Evolutionary conservation across 1,140 invertebrate species (phyloP), one percentile per base, ranked within the genome.

Genomic region (Archivesica marissinica): DNA sequence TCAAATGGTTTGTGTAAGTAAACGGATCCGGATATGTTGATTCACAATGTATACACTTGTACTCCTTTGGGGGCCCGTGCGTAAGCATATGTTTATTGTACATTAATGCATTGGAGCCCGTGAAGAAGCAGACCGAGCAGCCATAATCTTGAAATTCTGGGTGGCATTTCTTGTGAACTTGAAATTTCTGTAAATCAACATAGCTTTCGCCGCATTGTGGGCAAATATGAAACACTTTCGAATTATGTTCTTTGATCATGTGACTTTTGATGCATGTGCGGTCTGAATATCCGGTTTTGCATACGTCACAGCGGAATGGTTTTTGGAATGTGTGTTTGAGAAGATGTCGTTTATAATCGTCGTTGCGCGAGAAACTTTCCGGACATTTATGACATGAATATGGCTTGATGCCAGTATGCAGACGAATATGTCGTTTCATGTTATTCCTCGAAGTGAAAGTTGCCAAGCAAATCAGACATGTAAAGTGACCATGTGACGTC

Each of bases 401-500:
- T n/a, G 92, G 92, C 72, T 90, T 91, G 28, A 89, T 41, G 54
- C 93, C 91, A 17, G 92, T 93, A 77, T 93, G 92, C 25, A 91
- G 76, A 0, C 90, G 77, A 99, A 88, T 99, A 97, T 61, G 97
- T 96, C 95, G 98, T 99, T 89, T 97, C 96, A 93, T 96, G 97
- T 89, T 98, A 74, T 89, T 91, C 75, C 89, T 85, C 39, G 89
- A 90, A 17, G 91, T 92, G 72, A 93, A 93, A 11, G 89, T 88
- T 17, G 86, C 70, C 39, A 88, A 87, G 52, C 92, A 93, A 4
- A 89, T 79, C 2, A 77, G 50, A 74, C 92, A 93, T 2, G 89
- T 90, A 68, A 87, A 91, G 0, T 89, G 75, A 23, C 85, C 74
- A 61, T 92, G 92, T n/a, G 66, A 52, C 15, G 79, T 61, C 7